phyloP scores from a whole-genome alignment of 2,797 vertebrate genomes.

The Emydoidea blandingii region DNA sequence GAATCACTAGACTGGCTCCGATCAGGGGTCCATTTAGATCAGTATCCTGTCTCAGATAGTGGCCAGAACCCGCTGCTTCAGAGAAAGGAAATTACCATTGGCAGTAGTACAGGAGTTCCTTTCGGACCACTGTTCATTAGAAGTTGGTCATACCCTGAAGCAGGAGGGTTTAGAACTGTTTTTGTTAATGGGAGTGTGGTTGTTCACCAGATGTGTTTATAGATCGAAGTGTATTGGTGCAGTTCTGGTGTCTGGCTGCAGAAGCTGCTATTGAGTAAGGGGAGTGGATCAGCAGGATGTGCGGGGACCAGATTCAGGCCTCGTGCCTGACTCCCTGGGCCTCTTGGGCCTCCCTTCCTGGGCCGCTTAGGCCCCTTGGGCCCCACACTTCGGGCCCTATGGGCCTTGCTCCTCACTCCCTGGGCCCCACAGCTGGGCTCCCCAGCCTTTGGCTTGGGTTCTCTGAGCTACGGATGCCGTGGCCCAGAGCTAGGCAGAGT shows the following conservation, averaged over 20 bases:
- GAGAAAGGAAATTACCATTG: neutral
- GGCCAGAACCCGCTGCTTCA: accelerated
- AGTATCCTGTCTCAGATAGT: accelerated
- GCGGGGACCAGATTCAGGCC: neutral
- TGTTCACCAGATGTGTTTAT: neutral
- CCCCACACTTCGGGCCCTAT: no score
- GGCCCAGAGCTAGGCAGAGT: neutral
- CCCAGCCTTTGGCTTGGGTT: neutral
- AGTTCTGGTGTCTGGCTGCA: neutral
- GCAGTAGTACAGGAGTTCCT: neutral
- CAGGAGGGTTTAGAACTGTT: neutral
- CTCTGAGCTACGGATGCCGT: neutral
- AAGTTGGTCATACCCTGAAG: neutral
- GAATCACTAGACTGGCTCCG: neutral
- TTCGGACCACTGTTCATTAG: neutral
- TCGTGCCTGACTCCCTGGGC: no score
- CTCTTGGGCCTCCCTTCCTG: neutral
- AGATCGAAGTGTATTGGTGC: neutral
- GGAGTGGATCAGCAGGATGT: neutral
- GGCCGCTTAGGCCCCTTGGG: neutral
- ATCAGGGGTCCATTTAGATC: neutral
- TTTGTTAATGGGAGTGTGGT: neutral
- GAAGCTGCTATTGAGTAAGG: neutral
- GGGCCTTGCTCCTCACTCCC: neutral
- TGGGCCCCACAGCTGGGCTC: neutral